Base-by-base conservation (phyloP, 1,140 invertebrate species). In the Drosophila nigromelanica region DNA sequence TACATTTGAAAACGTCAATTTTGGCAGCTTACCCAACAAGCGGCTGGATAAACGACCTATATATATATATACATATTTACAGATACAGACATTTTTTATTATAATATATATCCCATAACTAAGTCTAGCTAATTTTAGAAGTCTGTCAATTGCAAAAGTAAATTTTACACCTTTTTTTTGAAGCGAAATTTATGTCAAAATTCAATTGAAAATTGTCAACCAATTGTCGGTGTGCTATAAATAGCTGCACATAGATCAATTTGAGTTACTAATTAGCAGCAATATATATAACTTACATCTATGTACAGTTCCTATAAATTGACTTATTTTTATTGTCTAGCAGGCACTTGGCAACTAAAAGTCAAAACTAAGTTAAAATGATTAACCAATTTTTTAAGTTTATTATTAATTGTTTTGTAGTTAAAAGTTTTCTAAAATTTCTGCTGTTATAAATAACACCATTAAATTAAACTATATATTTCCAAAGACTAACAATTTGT, bases 241-340 rank as follows among this genome's bases (percentile, higher is more conserved):
- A 71, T 71, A 71, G 61, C 35, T 24, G 1, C 24, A 15, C 21
- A 48, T 12, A 43, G 15, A n/a, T 1, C 33, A 40, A 69, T 69
- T 69, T 51, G 18, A 61, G 14, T 39, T 62, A 63, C 33, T 56
- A 71, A 64, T 71, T 71, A 64, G 68, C 50, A 62, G 10, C n/a
- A 12, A 35, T 7, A 12, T 45, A 15, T n/a, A 56, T 11, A 4
- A 11, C 10, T 21, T 1, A 21, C 0, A 24, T 6, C 11, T 47
- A 27, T n/a, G 27, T n/a, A 48, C 11, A 12, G 12, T n/a, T 4
- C 10, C 4, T 12, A 40, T n/a, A 40, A 6, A 40, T 4, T 11
- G 35, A 35, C 33, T 35, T 33, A 33, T 33, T 7, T 8, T 7
- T 2, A 3, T 35, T 35, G 33, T 10, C 8, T 35, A 35, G 10